phyloP scores from a whole-genome alignment of 2,888 invertebrate species.

The Stenodema calcarata region DNA sequence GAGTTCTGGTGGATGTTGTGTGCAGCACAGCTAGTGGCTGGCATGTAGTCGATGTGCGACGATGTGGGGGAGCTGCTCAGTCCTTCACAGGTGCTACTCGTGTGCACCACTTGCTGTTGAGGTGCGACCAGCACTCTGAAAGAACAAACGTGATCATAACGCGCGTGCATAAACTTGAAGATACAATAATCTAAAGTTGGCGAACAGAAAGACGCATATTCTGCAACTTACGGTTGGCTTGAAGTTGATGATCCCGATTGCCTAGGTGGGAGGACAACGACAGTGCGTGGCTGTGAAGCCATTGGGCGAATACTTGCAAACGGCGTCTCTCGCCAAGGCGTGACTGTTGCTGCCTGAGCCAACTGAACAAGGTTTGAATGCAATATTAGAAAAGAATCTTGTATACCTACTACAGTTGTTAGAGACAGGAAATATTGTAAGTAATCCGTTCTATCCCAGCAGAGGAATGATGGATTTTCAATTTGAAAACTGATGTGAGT shows the following conservation, averaged over 20 bases:
- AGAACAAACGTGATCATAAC: background rate
- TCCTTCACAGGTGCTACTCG: conserved; percentile 64
- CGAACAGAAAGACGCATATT: background rate
- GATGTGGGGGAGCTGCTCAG: conserved; percentile 76
- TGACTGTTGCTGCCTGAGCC: conserved; percentile 67
- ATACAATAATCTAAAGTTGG: background rate
- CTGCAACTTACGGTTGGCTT: conserved; percentile 55
- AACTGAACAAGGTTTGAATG: conserved; percentile 48
- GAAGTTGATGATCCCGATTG: conserved; percentile 55
- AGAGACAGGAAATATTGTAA: too few relatives aligned
- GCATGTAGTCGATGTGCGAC: conserved; percentile 83
- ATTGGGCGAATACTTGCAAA: conserved; percentile 93
- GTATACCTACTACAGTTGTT: too few relatives aligned
- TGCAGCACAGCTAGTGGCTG: conserved; percentile 75
- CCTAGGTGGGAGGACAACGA: conserved; percentile 79
- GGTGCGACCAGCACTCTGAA: conserved; percentile 56
- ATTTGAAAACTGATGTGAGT: too few relatives aligned
- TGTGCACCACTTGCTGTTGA: conserved; percentile 58
- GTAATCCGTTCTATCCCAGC: too few relatives aligned
- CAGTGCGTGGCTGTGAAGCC: conserved; percentile 75
- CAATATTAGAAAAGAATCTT: too few relatives aligned
- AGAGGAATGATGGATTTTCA: too few relatives aligned
- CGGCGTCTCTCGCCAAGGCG: conserved; percentile 79
- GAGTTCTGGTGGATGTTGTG: conserved; percentile 68
- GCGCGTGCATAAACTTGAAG: background rate